These are phyloP conservation scores for Lepus oiostolus DNA, from an alignment of 2,797 vertebrate genomes.

Conservation along the genomic window DNA sequence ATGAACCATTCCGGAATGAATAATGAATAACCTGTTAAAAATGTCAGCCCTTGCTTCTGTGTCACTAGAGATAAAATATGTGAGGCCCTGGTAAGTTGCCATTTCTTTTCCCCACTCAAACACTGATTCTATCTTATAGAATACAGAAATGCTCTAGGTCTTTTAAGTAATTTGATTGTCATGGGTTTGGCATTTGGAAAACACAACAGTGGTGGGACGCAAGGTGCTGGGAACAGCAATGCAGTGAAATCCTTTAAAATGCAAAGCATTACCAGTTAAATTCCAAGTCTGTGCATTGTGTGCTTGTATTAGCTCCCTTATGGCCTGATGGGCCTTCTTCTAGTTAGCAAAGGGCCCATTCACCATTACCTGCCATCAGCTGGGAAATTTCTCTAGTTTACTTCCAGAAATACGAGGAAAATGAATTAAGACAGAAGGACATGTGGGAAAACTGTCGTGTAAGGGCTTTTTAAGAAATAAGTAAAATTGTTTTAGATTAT, in stretches of 20 bases:
- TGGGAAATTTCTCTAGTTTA: conserved; percentile 26
- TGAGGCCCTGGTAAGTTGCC: background rate
- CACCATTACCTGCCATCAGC: background rate
- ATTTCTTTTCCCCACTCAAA: background rate
- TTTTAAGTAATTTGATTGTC: background rate
- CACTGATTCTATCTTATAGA: background rate
- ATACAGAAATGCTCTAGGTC: background rate
- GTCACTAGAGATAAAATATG: conserved; percentile 25
- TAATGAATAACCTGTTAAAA: conserved; percentile 13
- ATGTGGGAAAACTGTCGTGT: background rate
- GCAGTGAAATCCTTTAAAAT: background rate
- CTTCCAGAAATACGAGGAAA: background rate
- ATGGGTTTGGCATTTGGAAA: conserved; percentile 55
- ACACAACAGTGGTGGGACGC: background rate
- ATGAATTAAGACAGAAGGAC: conserved; percentile 43
- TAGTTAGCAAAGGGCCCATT: background rate
- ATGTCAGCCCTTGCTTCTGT: background rate
- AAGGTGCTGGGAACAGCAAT: background rate
- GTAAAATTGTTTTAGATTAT: background rate
- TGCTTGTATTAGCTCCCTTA: background rate
- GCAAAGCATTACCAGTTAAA: background rate
- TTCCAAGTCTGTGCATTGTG: background rate
- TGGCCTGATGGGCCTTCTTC: background rate
- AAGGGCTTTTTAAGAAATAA: background rate
- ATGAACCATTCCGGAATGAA: background rate